Evolutionary conservation across 2,888 invertebrate genomes (phyloP).

Genomic region (Pollenia amentaria): DNA sequence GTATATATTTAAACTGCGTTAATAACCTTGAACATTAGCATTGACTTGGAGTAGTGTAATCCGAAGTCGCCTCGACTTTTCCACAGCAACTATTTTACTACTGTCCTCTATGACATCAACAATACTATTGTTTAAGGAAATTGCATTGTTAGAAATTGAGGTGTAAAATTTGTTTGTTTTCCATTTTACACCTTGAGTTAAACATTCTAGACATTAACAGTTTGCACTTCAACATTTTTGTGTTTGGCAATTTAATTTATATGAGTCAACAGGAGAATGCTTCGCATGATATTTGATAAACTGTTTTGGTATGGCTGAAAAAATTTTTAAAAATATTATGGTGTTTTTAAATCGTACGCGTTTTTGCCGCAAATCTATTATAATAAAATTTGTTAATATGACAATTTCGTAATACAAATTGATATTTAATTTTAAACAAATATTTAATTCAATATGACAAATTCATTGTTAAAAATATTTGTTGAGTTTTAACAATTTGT

Average conservation of each 20-base stretch:
- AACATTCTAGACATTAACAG: slow-evolving; percentile 27
- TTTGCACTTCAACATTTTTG: slow-evolving; percentile 25
- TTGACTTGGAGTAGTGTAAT: neutral
- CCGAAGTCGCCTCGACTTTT: neutral
- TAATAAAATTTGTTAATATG: no score
- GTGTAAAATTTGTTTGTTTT: slow-evolving; percentile 67
- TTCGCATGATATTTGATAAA: neutral
- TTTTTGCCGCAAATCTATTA: neutral
- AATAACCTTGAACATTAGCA: no score
- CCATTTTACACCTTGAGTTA: slow-evolving; percentile 55
- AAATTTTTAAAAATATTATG: neutral
- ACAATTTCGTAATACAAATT: no score
- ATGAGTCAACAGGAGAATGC: neutral
- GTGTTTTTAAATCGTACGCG: neutral
- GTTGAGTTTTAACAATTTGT: no score
- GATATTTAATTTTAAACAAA: no score
- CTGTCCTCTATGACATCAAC: neutral
- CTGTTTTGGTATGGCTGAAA: neutral
- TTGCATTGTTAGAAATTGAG: slow-evolving; percentile 53
- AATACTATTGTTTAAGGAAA: slow-evolving; percentile 26
- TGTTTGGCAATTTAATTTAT: slow-evolving; percentile 20
- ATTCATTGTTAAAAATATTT: no score
- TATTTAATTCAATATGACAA: no score
- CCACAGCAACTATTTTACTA: neutral
- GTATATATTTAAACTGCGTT: no score